Percentiles rank a stretch among this genome's conserved stretches.
These are phyloP conservation scores for Iphiclides podalirius DNA, from an alignment of 2,888 invertebrate species.

Conservation along the genomic window DNA sequence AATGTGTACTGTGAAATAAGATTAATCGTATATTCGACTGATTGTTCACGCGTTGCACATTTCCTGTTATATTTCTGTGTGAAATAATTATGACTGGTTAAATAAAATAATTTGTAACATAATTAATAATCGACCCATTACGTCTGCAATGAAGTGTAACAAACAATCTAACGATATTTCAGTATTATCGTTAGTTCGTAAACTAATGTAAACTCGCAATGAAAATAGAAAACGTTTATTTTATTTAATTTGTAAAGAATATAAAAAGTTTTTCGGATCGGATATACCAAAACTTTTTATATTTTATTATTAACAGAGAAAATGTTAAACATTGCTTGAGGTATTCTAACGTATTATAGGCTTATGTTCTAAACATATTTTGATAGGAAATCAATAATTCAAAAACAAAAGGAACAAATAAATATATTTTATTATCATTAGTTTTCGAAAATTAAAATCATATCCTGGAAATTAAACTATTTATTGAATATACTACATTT, in stretches of 20 bases:
- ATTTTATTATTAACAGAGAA: no score
- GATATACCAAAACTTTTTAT: no score
- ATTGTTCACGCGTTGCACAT: not conserved
- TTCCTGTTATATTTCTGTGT: not conserved
- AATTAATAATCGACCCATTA: not conserved
- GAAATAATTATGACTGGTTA: not conserved
- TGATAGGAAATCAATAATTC: not conserved
- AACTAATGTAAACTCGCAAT: not conserved
- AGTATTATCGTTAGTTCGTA: not conserved
- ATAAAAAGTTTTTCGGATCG: no score
- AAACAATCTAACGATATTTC: not conserved
- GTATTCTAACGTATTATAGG: no score
- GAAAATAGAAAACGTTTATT: not conserved
- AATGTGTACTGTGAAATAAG: not conserved
- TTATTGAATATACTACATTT: no score
- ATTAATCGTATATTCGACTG: not conserved
- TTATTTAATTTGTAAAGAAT: no score
- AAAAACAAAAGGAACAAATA: not conserved
- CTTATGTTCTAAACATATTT: not conserved
- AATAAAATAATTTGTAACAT: no score
- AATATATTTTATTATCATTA: not conserved
- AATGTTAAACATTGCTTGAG: no score
- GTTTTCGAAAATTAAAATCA: not conserved
- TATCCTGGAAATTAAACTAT: no score
- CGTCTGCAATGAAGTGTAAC: not conserved